Percentiles rank a stretch among this genome's conserved stretches.
Evolutionary conservation across 2,888 invertebrate species (phyloP).

Genomic region (Cosmia trapezina): DNA sequence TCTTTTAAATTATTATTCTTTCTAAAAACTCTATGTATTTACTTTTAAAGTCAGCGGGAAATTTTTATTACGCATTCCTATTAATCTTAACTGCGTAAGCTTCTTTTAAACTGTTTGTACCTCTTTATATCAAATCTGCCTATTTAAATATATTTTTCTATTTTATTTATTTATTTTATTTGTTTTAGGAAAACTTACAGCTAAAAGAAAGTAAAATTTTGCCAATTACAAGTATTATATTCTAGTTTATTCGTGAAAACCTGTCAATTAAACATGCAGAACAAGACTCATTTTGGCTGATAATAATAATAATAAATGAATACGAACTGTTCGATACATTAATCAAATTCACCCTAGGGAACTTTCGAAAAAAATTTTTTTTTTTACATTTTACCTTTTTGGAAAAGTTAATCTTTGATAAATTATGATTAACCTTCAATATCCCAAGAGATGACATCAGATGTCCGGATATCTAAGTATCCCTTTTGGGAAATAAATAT

Average conservation of each 20-base stretch:
- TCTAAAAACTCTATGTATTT: neutral
- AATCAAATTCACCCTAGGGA: conserved; percentile 3
- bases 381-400: conserved; percentile 5
- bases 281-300: neutral
- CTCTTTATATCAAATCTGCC: neutral
- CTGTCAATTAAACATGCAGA: neutral
- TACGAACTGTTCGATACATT: conserved; percentile 5
- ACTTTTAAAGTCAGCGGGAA: neutral
- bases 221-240: no score
- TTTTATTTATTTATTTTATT: no score
- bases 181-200: no score
- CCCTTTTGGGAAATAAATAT: conserved; percentile 46
- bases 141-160: no score
- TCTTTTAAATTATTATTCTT: neutral
- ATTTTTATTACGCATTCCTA: neutral
- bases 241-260: neutral
- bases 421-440: conserved; percentile 30
- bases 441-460: conserved; percentile 29
- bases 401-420: conserved; percentile 20
- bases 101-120: neutral
- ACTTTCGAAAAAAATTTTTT: neutral
- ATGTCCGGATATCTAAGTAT: conserved; percentile 13
- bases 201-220: no score
- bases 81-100: neutral
- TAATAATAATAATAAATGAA: no score